Percentiles rank a stretch among this genome's conserved stretches.
phyloP scores from a whole-genome alignment of 2,797 vertebrate species.

The Cryptoblepharus egeriae region DNA sequence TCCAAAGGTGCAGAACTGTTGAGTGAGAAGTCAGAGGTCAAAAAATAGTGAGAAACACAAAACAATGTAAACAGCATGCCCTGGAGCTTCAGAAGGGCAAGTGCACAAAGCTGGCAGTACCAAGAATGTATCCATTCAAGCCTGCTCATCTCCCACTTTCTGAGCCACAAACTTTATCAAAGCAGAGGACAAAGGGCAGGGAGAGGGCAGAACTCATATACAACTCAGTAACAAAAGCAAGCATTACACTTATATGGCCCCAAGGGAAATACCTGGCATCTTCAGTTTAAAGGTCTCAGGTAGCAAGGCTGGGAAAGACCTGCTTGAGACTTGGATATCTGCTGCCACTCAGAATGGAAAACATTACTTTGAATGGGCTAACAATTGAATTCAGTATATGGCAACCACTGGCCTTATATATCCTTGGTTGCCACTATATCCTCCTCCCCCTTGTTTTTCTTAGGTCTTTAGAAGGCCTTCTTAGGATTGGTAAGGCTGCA shows the following conservation, averaged over 20 bases:
- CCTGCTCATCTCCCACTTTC: not conserved
- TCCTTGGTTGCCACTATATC: too few species aligned
- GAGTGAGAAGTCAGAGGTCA: not conserved
- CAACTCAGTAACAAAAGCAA: not conserved
- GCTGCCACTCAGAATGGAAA: not conserved
- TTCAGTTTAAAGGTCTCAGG: not conserved
- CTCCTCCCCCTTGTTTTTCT: too few species aligned
- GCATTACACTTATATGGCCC: not conserved
- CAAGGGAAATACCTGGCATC: not conserved
- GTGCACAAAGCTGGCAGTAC: not conserved
- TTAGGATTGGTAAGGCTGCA: too few species aligned
- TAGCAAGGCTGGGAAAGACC: not conserved
- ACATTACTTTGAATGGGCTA: not conserved
- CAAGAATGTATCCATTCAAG: not conserved
- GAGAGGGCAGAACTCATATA: not conserved
- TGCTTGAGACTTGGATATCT: not conserved
- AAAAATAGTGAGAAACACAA: not conserved
- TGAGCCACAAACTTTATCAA: not conserved
- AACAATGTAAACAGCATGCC: not conserved
- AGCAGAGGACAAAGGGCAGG: not conserved
- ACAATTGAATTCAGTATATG: not conserved
- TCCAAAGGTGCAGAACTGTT: slow-evolving; percentile 90
- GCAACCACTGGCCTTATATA: too few species aligned
- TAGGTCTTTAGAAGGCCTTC: too few species aligned
- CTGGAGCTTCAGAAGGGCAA: not conserved